Base-by-base conservation (phyloP, 2,797 vertebrate genomes). In the Tokudaia tokunoshimensis region DNA sequence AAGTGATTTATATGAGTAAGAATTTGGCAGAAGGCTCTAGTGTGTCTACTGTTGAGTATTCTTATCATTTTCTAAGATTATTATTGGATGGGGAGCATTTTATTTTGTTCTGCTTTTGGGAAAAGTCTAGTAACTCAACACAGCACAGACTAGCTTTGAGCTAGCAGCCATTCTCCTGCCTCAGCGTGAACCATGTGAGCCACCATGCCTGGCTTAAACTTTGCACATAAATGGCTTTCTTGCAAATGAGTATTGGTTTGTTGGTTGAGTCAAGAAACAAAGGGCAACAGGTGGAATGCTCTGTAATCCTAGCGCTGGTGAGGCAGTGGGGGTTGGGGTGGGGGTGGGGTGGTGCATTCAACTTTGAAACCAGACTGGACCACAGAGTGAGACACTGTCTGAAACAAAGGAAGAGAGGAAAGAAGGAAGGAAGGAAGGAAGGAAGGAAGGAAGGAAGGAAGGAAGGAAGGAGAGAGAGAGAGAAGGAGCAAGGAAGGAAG, bases 181-280 rank as follows among this genome's bases (percentile, higher is more conserved):
- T 74, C 67, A 19, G 50, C 14, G 17, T 29, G n/a, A 74, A 19
- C 50, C 2, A 5, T 13, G 26, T 12, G 24, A 70, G 67, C 50
- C 50, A 87, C 50, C 4, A 1, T 41, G 67, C 22, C 50, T 29
- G 22, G 37, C 34, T 63, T 63, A 24, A 59, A 37, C 55, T 88
- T 50, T 26, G 6, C n/a, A 3, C n/a, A 44, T n/a, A 2, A 41
- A 24, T 76, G 67, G 4, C 63, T 80, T 67, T 70, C 19, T 92
- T 34, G 19, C 1, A 57, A 22, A 31, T 22, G 14, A 80, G 50
- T 19, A n/a, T 47, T 55, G 12, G 24, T 4, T 88, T 67, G 24
- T 80, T 82, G 89, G 72, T 2, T 67, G 31, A 92, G 52, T 90
- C 76, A 59, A 96, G 22, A 41, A 87, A 80, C 50, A 70, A 83